These are phyloP conservation scores for Pterois miles DNA, from an alignment of 2,797 vertebrate species.

Conservation along the genomic window DNA sequence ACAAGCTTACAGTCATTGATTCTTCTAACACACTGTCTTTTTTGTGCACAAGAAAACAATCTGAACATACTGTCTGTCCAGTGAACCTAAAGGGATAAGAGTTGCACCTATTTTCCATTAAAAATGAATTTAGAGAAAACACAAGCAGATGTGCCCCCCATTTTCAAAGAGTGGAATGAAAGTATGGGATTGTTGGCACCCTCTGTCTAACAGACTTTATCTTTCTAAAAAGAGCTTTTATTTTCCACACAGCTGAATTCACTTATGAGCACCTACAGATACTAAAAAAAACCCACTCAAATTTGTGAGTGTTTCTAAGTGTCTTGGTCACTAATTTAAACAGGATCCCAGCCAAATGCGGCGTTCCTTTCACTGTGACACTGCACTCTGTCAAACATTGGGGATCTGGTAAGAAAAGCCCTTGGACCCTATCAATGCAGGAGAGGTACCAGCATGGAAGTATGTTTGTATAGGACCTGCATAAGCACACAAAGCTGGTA, in stretches of 20 bases:
- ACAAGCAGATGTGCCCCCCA: slow-evolving; percentile 49
- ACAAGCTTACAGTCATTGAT: slow-evolving; percentile 62
- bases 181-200: slow-evolving; percentile 20
- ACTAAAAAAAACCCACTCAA: neutral
- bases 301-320: neutral
- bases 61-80: slow-evolving; percentile 42
- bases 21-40: slow-evolving; percentile 32
- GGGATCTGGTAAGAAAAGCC: slow-evolving; percentile 33
- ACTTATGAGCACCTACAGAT: slow-evolving; percentile 2
- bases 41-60: slow-evolving; percentile 38
- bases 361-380: slow-evolving; percentile 34
- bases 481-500: slow-evolving; percentile 58
- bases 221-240: slow-evolving; percentile 20
- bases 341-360: neutral
- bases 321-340: slow-evolving; percentile 20
- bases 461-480: slow-evolving; percentile 63
- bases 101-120: slow-evolving; percentile 63
- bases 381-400: slow-evolving; percentile 41
- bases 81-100: slow-evolving; percentile 49
- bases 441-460: slow-evolving; percentile 9
- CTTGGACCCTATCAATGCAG: slow-evolving; percentile 8
- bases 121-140: slow-evolving; percentile 66
- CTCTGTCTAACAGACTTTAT: slow-evolving; percentile 1
- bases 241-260: slow-evolving; percentile 19
- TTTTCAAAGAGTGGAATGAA: slow-evolving; percentile 48